Conservation (phyloP, 2,797 vertebrate species). For the Buphagus erythrorhynchus region DNA sequence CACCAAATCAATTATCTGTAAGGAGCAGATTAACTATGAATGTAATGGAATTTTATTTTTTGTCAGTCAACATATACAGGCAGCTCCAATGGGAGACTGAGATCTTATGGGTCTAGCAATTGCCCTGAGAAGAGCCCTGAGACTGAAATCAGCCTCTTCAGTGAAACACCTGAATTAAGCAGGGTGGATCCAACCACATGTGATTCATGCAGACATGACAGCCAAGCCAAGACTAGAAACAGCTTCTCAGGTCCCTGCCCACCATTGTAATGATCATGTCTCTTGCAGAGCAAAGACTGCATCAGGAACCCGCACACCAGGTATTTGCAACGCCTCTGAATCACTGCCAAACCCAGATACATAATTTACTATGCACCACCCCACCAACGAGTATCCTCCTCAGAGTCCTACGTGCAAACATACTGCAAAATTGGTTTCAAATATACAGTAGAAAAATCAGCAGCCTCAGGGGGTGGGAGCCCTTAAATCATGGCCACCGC, state of each 20-base stretch:
- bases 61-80: background rate
- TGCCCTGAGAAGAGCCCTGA: background rate
- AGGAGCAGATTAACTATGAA: background rate
- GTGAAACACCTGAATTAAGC: background rate
- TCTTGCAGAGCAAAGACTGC: background rate
- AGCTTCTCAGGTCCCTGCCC: background rate
- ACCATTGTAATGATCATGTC: background rate
- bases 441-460: background rate
- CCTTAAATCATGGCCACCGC: background rate
- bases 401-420: background rate
- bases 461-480: background rate
- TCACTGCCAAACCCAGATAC: background rate
- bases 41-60: background rate
- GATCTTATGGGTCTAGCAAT: background rate
- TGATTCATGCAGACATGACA: background rate
- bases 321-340: background rate
- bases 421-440: background rate
- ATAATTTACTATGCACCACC: background rate
- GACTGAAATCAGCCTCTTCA: background rate
- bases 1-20: background rate
- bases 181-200: background rate
- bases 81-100: background rate
- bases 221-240: background rate
- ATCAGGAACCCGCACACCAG: accelerated
- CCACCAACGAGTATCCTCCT: background rate